A percentile compares a stretch with the other conserved stretches of the same genome.
phyloP scores from a whole-genome alignment of 2,113 vertebrate species.

The Camelus bactrianus region DNA sequence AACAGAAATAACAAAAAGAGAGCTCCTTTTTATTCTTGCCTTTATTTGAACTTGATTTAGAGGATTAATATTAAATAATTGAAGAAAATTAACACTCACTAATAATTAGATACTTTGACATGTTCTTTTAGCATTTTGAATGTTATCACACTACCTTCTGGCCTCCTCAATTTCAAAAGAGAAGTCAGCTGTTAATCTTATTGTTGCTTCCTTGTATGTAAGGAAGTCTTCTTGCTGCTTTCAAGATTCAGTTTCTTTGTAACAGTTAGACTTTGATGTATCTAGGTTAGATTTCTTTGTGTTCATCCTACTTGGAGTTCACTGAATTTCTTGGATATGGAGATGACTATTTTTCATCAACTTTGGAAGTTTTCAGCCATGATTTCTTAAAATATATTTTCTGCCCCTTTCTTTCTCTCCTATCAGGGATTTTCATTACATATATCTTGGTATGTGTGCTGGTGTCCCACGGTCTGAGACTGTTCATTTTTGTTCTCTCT shows the following conservation, averaged over 20 bases:
- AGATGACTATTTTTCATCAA: background rate
- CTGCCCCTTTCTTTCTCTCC: background rate
- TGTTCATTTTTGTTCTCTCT: background rate
- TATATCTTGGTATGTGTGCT: background rate
- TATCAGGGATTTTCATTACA: background rate
- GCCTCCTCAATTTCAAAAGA: background rate
- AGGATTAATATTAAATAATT: background rate
- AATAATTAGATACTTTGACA: background rate
- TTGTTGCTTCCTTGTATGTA: background rate
- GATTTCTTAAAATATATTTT: constrained; percentile 26
- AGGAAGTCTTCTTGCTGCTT: background rate
- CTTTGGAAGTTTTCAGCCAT: background rate
- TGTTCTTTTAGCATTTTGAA: background rate
- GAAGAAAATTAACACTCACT: background rate
- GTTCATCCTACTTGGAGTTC: background rate
- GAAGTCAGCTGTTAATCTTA: background rate
- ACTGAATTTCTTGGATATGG: background rate
- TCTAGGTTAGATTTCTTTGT: background rate
- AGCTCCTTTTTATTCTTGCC: background rate
- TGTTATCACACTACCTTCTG: background rate
- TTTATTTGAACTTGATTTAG: background rate
- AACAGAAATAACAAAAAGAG: background rate
- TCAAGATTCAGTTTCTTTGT: background rate
- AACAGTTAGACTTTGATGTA: background rate
- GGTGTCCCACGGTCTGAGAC: background rate